A percentile compares a stretch with the other conserved stretches of the same genome.
Evolutionary conservation across 2,888 invertebrate genomes (phyloP).

Genomic region (Cryptocephalus moraei): DNA sequence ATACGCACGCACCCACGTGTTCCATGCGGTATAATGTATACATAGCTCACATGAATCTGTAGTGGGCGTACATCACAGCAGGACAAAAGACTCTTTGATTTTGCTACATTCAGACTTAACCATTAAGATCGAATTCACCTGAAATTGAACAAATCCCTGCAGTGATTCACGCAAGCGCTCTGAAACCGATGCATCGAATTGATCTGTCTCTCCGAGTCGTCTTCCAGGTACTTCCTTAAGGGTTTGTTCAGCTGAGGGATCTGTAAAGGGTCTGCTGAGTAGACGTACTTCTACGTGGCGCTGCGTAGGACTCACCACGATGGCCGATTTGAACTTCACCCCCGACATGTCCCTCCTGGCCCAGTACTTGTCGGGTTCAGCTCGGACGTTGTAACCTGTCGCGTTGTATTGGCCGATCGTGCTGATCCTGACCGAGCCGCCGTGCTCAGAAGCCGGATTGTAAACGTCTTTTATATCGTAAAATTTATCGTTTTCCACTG

Average conservation of each 20-base stretch:
- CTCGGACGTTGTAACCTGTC: slow-evolving; percentile 19
- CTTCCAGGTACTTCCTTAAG: slow-evolving; percentile 44
- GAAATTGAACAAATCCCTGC: slow-evolving; percentile 56
- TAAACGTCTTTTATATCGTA: slow-evolving; percentile 41
- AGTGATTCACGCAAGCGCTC: slow-evolving; percentile 47
- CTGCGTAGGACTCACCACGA: slow-evolving; percentile 38
- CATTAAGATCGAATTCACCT: slow-evolving; percentile 39
- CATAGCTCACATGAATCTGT: too few relatives aligned
- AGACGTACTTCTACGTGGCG: background rate
- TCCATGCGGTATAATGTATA: too few relatives aligned
- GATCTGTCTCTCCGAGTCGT: slow-evolving; percentile 42
- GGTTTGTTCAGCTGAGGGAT: slow-evolving; percentile 36
- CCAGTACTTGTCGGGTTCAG: slow-evolving; percentile 29
- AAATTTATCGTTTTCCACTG: slow-evolving; percentile 17
- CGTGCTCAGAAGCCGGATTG: slow-evolving; percentile 46
- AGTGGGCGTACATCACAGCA: too few relatives aligned
- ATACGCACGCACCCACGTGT: too few relatives aligned
- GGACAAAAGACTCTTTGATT: too few relatives aligned
- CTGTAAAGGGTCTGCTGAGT: slow-evolving; percentile 13
- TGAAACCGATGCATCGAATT: slow-evolving; percentile 57
- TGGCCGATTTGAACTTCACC: slow-evolving; percentile 43
- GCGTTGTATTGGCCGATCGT: slow-evolving; percentile 41
- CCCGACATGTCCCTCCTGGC: slow-evolving; percentile 45
- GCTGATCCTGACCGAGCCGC: slow-evolving; percentile 41
- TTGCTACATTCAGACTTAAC: too few relatives aligned